These are phyloP conservation scores for Melanchra persicariae DNA, from an alignment of 2,888 invertebrate species.

Conservation along the genomic window DNA sequence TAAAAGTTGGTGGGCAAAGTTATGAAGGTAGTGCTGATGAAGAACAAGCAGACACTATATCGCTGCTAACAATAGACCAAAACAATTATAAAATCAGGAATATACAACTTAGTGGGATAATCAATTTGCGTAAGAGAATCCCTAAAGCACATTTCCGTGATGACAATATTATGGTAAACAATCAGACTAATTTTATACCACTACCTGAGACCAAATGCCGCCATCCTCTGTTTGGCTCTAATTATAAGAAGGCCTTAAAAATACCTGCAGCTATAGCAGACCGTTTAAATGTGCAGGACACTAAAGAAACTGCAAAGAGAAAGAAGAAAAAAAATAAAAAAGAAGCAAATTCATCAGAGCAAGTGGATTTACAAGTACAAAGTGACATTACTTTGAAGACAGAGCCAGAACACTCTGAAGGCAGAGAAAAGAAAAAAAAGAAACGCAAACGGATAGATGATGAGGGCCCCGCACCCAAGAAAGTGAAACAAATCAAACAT, in stretches of 20 bases:
- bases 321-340: conserved; percentile 65
- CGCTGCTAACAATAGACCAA: conserved; percentile 68
- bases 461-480: conserved; percentile 61
- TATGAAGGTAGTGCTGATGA: conserved; percentile 74
- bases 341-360: conserved; percentile 23
- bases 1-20: conserved; percentile 79
- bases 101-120: conserved; percentile 69
- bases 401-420: conserved; percentile 41
- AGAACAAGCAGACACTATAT: conserved; percentile 60
- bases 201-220: conserved; percentile 84
- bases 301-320: conserved; percentile 34
- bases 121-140: conserved; percentile 78
- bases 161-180: conserved; percentile 71
- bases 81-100: conserved; percentile 70
- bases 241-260: conserved; percentile 81
- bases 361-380: conserved; percentile 33
- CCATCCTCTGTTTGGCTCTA: conserved; percentile 83
- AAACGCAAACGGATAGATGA: conserved; percentile 71
- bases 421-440: conserved; percentile 70
- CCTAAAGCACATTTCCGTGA: conserved; percentile 79
- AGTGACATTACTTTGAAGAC: conserved; percentile 32
- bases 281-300: conserved; percentile 65
- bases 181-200: conserved; percentile 79
- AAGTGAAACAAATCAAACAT: conserved; percentile 72
- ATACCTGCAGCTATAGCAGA: conserved; percentile 72